phyloP scores from a whole-genome alignment of 2,797 vertebrate genomes.

The Acanthopagrus latus region DNA sequence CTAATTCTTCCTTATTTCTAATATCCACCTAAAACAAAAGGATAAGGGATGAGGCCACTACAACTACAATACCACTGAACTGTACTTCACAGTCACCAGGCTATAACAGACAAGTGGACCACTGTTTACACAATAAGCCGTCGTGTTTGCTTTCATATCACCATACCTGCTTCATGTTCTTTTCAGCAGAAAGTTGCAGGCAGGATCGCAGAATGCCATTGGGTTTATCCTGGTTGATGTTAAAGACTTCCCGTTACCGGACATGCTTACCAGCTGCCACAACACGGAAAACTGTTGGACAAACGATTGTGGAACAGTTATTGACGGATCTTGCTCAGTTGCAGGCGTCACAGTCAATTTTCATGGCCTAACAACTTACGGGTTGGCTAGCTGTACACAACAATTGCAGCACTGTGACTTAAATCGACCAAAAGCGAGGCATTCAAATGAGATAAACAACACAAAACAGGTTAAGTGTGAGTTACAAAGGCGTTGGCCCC shows the following conservation, averaged over 20 bases:
- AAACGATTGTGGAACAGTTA: constrained; percentile 37
- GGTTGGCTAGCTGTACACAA: not conserved
- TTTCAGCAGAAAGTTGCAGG: constrained; percentile 70
- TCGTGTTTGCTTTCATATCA: not conserved
- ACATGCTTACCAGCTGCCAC: constrained; percentile 80
- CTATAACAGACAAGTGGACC: constrained; percentile 20
- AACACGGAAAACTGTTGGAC: constrained; percentile 72
- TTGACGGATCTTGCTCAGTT: not conserved
- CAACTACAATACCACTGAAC: constrained; percentile 58
- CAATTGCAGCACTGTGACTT: not conserved
- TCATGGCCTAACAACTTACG: not conserved
- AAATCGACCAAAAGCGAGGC: not conserved
- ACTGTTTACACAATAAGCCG: constrained; percentile 30
- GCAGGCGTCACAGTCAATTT: not conserved
- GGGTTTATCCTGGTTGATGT: constrained; percentile 66
- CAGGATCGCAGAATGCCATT: constrained; percentile 76
- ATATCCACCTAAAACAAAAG: constrained; percentile 89
- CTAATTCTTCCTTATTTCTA: constrained; percentile 87
- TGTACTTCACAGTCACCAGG: constrained; percentile 63
- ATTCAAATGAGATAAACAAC: constrained; percentile 22
- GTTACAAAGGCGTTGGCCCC: constrained; percentile 64
- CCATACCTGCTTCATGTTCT: constrained; percentile 89
- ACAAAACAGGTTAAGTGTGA: constrained; percentile 3
- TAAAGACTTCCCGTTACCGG: constrained; percentile 63
- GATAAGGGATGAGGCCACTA: constrained; percentile 82